Conservation (phyloP, 2,797 vertebrate genomes). For the Halcyon badia region DNA sequence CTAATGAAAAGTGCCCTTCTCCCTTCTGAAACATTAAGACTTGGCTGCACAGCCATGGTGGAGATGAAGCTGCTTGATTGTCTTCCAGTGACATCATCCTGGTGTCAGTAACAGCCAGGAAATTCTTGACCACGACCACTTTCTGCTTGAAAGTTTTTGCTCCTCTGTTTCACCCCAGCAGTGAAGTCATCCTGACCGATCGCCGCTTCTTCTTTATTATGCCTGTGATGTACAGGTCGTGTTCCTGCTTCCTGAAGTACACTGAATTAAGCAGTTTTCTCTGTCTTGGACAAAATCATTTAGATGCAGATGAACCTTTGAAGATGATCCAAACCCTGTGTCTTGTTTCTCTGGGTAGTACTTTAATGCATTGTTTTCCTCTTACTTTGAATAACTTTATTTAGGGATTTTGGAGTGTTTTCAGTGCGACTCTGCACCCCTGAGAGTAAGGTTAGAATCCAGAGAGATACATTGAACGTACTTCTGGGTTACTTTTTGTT, state of each 20-base stretch:
- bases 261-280: neutral
- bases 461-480: no score
- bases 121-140: conserved; percentile 50
- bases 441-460: neutral
- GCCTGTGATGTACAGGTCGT: neutral
- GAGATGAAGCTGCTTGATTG: conserved; percentile 37
- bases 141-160: conserved; percentile 28
- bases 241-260: neutral
- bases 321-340: neutral
- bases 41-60: conserved; percentile 1
- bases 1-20: conserved; percentile 30
- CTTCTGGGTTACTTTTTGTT: no score
- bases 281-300: neutral
- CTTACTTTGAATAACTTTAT: neutral
- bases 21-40: neutral
- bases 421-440: neutral
- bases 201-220: neutral
- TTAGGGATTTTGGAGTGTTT: neutral
- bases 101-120: conserved; percentile 6
- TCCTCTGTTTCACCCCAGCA: conserved; percentile 52
- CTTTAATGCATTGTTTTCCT: neutral
- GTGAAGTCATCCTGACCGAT: conserved; percentile 11
- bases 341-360: neutral
- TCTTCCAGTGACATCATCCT: conserved; percentile 44
- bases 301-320: neutral